Base-by-base conservation (phyloP, 1,140 invertebrate genomes). In the Hormaphis cornu region DNA sequence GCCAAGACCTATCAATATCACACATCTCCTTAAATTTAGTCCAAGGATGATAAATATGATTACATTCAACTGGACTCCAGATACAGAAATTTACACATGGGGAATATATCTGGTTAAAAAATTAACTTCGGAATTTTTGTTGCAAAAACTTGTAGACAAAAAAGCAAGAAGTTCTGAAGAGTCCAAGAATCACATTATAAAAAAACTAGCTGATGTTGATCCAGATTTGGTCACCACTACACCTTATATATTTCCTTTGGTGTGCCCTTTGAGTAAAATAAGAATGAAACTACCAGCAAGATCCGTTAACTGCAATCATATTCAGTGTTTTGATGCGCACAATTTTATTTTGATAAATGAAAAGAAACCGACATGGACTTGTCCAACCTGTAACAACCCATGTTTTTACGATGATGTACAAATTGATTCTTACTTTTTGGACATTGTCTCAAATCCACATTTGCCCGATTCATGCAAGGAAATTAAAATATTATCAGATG, bases 331-430 rank as follows among this genome's bases (percentile, higher is more conserved):
- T 77, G 97, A 99, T 81, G 94, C 95, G 0, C 88, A 85, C 7
- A 81, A 95, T 35, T 98, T 91, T 80, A 81, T 99, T 69, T 91
- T 94, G 85, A 98, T 99, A 95, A 98, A 98, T 78, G 96, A 99
- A 79, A 85, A 93, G 44, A 97, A 97, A 77, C 93, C 96, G 20
- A 97, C 93, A 1, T 99, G 97, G 96, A 88, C 89, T 72, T 99
- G 97, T 82, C 95, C 96, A 2, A 94, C 98, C 9, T 99, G 96
- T 81, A 92, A 98, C 78, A 91, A 91, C 75, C 0, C 56, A 18
- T 63, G 56, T 46, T 42, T 52, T 3, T 71, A 50, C 26, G 48
- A 71, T 9, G 58, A 63, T 24, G 16, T 71, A 42, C 7, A 33
- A 14, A 42, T 71, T 26, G 58, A 71, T 26, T 20, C 7, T 18